A percentile compares a stretch with the other conserved stretches of the same genome.
Conservation (phyloP, 2,797 vertebrate species). For the Notolabrus celidotus region DNA sequence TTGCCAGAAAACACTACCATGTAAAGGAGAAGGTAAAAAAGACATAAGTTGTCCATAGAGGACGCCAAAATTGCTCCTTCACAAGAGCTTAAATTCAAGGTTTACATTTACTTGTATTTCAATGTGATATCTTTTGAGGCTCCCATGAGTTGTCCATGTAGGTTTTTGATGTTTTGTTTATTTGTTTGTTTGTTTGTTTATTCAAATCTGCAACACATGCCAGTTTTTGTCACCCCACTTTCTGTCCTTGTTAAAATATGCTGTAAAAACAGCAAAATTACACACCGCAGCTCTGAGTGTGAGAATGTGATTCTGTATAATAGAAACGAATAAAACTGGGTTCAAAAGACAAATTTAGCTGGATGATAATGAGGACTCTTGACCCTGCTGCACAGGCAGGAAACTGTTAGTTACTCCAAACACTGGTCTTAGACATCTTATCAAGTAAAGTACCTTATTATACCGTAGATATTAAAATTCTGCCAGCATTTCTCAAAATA, state of each 20-base stretch:
- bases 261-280: conserved; percentile 13
- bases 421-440: conserved; percentile 19
- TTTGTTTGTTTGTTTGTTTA: too few relatives aligned
- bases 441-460: conserved; percentile 27
- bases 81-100: too few relatives aligned
- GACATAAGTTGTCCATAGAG: too few relatives aligned
- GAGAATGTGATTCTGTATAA: conserved; percentile 9
- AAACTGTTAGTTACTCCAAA: conserved; percentile 2
- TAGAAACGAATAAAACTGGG: conserved; percentile 4
- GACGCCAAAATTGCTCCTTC: too few relatives aligned
- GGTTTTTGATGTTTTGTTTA: too few relatives aligned
- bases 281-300: neutral
- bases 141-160: too few relatives aligned
- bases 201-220: too few relatives aligned
- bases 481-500: conserved; percentile 37
- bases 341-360: conserved; percentile 17
- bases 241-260: conserved; percentile 19
- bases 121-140: too few relatives aligned
- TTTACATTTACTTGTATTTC: too few relatives aligned
- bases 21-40: too few relatives aligned
- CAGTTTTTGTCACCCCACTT: neutral
- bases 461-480: conserved; percentile 32
- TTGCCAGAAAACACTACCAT: too few relatives aligned
- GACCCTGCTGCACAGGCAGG: conserved; percentile 12
- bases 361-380: conserved; percentile 25